These are phyloP conservation scores for Drosophila helvetica DNA, from an alignment of 2,888 invertebrate species.

Conservation along the genomic window DNA sequence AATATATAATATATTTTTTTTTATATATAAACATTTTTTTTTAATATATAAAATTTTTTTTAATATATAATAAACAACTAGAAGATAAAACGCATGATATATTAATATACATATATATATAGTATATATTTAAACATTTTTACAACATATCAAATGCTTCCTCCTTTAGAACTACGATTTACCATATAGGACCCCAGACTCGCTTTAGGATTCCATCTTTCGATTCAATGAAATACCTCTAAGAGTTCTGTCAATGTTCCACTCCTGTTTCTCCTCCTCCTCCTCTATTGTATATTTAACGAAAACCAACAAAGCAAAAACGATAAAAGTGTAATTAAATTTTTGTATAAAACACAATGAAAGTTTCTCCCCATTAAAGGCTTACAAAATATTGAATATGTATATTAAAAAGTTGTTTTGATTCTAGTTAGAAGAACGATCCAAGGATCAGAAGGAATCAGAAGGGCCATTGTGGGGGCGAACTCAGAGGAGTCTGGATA, in stretches of 20 bases:
- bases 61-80: constrained; percentile 23
- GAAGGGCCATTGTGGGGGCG: too few species aligned
- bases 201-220: constrained; percentile 28
- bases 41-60: too few species aligned
- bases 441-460: too few species aligned
- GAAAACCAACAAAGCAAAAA: not conserved
- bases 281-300: constrained; percentile 43
- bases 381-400: constrained; percentile 67
- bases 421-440: too few species aligned
- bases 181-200: constrained; percentile 13
- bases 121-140: constrained; percentile 61
- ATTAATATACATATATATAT: constrained; percentile 24
- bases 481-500: too few species aligned
- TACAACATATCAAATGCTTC: constrained; percentile 83
- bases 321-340: constrained; percentile 60
- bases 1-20: constrained; percentile 6
- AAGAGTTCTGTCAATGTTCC: constrained; percentile 64
- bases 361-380: constrained; percentile 67
- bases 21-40: constrained; percentile 1
- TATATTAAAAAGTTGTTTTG: constrained; percentile 24
- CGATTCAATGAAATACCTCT: constrained; percentile 41
- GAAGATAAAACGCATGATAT: constrained; percentile 18
- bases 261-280: constrained; percentile 35
- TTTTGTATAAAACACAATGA: constrained; percentile 64
- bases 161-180: constrained; percentile 66